Evolutionary conservation across 2,797 vertebrate genomes (phyloP).

Genomic region (Kryptolebias ocellatus): DNA sequence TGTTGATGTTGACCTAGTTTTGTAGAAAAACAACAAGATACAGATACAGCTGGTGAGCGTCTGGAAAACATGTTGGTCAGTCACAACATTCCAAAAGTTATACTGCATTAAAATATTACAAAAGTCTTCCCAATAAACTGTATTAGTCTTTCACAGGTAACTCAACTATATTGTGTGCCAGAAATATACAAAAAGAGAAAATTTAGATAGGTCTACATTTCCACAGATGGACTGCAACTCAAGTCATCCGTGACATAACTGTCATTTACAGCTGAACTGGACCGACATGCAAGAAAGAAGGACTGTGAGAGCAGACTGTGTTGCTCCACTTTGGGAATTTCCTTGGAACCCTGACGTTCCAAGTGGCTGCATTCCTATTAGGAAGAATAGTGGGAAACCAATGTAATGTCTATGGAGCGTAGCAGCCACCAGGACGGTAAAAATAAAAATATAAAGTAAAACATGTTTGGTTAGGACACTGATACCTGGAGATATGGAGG

Average conservation of each 20-base stretch:
- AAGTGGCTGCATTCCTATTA: conserved; percentile 70
- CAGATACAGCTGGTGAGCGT: conserved; percentile 13
- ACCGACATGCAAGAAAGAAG: conserved; percentile 36
- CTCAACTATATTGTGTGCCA: conserved; percentile 5
- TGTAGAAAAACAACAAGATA: conserved; percentile 9
- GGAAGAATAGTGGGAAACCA: conserved; percentile 45
- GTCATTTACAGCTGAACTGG: conserved; percentile 68
- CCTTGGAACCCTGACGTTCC: conserved; percentile 61
- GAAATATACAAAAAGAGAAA: conserved; percentile 37
- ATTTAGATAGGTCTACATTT: conserved; percentile 53
- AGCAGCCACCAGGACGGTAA: conserved; percentile 25
- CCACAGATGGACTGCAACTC: conserved; percentile 64
- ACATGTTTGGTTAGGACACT: conserved; percentile 47
- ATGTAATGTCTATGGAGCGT: conserved; percentile 57
- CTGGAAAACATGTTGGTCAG: conserved; percentile 8
- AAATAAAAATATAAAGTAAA: conserved; percentile 29
- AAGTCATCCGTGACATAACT: conserved; percentile 77
- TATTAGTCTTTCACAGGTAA: not conserved
- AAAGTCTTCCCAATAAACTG: conserved; percentile 12
- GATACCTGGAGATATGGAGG: conserved; percentile 20
- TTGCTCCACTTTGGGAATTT: conserved; percentile 73
- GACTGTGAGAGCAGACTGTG: conserved; percentile 44
- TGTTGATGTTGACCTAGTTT: conserved; percentile 55
- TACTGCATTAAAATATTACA: conserved; percentile 1
- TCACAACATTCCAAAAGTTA: conserved; percentile 13